Conservation (phyloP, 1,140 invertebrate genomes). For the Stegodyphus mimosarum region DNA sequence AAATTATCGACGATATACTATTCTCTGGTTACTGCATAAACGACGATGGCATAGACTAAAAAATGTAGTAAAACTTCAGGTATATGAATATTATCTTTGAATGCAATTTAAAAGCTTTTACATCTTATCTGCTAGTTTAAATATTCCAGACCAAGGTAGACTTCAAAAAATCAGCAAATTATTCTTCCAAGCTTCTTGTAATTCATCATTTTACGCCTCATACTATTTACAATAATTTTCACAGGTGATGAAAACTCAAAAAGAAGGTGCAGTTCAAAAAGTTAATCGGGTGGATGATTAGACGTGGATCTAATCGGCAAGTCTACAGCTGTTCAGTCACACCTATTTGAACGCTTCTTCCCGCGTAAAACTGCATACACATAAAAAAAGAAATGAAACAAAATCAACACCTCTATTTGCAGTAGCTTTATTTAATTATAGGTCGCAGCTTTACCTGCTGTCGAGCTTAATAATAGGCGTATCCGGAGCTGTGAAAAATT, state of each 20-base stretch:
- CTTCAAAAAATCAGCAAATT: too few species aligned
- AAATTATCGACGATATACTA: too few species aligned
- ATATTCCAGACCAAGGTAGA: too few species aligned
- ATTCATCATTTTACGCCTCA: background rate
- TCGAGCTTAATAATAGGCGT: conserved; percentile 38
- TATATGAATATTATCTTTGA: too few species aligned
- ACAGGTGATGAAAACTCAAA: background rate
- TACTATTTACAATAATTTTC: background rate
- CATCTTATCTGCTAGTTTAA: too few species aligned
- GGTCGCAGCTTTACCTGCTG: background rate
- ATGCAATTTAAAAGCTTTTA: too few species aligned
- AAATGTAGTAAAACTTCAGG: too few species aligned
- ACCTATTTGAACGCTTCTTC: background rate
- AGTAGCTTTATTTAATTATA: conserved; percentile 46
- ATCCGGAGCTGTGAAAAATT: conserved; percentile 36
- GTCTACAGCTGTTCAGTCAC: conserved; percentile 16
- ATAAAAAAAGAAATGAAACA: background rate
- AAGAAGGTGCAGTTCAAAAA: background rate
- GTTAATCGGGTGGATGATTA: conserved; percentile 1
- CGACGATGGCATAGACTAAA: too few species aligned
- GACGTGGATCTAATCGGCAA: background rate
- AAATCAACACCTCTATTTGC: conserved; percentile 33
- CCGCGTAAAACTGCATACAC: background rate
- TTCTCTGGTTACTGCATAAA: too few species aligned
- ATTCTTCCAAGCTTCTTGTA: background rate